Conservation (phyloP, 64 coral and sea anemone genomes). For the Actinia tenebrosa region DNA sequence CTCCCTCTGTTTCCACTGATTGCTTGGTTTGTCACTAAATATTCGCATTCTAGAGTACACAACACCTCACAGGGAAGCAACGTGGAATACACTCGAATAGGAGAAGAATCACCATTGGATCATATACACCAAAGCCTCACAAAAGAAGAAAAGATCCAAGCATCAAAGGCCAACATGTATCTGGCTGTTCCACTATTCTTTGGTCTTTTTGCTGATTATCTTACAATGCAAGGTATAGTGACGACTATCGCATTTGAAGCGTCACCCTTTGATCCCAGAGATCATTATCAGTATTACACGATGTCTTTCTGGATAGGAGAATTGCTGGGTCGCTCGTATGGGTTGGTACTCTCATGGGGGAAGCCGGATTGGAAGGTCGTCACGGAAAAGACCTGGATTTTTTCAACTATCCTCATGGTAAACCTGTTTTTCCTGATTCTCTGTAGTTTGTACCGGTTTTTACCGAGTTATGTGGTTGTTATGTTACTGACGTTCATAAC, state of each 20-base stretch:
- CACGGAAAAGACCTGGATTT: constrained; percentile 52
- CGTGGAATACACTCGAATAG: constrained; percentile 2
- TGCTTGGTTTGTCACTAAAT: constrained; percentile 16
- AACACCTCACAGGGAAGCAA: neutral
- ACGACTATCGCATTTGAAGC: constrained; percentile 41
- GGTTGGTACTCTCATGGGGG: constrained; percentile 32
- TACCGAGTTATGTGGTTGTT: constrained; percentile 36
- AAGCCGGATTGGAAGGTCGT: constrained; percentile 28
- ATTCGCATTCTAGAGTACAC: neutral
- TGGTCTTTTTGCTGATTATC: constrained; percentile 51
- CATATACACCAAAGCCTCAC: neutral
- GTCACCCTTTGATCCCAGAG: constrained; percentile 38
- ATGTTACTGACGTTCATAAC: constrained; percentile 31
- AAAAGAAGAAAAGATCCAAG: constrained; percentile 32
- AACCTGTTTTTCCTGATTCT: constrained; percentile 43
- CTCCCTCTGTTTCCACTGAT: constrained; percentile 20
- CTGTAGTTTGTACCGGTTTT: constrained; percentile 43
- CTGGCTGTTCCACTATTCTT: constrained; percentile 29
- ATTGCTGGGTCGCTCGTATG: constrained; percentile 53
- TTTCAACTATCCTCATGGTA: constrained; percentile 19
- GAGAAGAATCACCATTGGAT: neutral
- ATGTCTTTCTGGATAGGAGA: constrained; percentile 44
- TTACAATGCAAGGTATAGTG: constrained; percentile 36
- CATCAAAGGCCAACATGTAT: constrained; percentile 25
- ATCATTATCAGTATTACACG: constrained; percentile 69